Evolutionary conservation across 2,113 vertebrate genomes (phyloP).

Genomic region (Trogon surrucura): DNA sequence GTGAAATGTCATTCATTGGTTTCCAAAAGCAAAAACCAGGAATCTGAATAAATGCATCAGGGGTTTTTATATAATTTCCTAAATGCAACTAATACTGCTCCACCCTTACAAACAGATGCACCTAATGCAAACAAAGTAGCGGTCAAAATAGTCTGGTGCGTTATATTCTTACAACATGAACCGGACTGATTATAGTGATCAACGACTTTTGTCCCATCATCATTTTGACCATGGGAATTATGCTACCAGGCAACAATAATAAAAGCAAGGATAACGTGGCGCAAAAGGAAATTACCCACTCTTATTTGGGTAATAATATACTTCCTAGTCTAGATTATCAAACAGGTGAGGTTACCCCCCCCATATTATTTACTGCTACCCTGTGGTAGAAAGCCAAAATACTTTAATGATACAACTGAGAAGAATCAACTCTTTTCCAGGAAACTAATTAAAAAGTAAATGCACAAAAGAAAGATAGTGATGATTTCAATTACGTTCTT

Average conservation of each 20-base stretch:
- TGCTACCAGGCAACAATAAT: not conserved
- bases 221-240: not conserved
- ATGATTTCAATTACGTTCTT: not conserved
- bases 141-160: not conserved
- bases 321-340: not conserved
- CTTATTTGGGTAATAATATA: not conserved
- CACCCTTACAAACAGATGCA: not conserved
- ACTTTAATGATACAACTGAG: not conserved
- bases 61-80: not conserved
- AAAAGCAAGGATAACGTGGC: not conserved
- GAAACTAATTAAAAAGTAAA: constrained; percentile 14
- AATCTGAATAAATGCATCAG: not conserved
- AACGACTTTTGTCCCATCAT: not conserved
- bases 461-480: not conserved
- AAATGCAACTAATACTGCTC: not conserved
- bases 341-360: not conserved
- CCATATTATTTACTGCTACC: not conserved
- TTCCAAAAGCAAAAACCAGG: not conserved
- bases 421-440: not conserved
- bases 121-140: not conserved
- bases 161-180: not conserved
- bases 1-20: not conserved
- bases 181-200: not conserved
- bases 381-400: not conserved
- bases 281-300: not conserved